Evolutionary conservation across 2,888 invertebrate species (phyloP), one percentile per base, ranked within the genome.

Genomic region (Cetonia aurata): DNA sequence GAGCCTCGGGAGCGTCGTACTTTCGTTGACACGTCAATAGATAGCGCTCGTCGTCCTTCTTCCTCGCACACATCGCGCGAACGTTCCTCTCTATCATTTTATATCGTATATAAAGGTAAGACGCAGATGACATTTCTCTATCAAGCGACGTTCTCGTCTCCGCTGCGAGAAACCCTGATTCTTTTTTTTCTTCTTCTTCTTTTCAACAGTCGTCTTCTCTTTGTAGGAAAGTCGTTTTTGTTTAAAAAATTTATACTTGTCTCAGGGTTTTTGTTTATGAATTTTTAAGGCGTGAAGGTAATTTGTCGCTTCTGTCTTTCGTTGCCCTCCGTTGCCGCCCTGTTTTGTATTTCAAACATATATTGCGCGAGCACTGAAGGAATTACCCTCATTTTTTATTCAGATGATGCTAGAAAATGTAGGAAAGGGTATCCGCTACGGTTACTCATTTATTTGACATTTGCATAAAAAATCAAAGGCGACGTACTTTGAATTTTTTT

Each of bases 81-180:
- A 37, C 50, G 33, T 33, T 37, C 41, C 86, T 75, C 75, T 70
- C 59, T 72, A 69, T 72, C 60, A 15, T 44, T 52, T 6, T 25
- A 33, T 44, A 8, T 19, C 15, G n/a, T 42, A 50, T 37, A 37
- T 17, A 31, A 67, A 56, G 37, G 56, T 56, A 67, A 56, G 67
- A 56, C 53, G 53, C 56, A 55, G 67, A 56, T 56, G 62, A 65
- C 62, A 65, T 65, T 65, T 65, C 31, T 50, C 37, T 37, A 50
- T 56, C 55, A 56, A 31, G n/a, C 33, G 33, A 13, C 9, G 37
- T 56, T 33, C 31, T 65, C 41, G 50, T n/a, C 15, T 33, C 50
- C 15, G 48, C 57, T 25, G 50, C 31, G 10, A 37, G 62, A 50
- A 50, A 65, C n/a, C 62, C 62, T 50, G 46, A 37, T 37, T 37